A percentile compares a stretch with the other conserved stretches of the same genome.
phyloP scores from a whole-genome alignment of 1,140 invertebrate species.

The Rhynchophorus ferrugineus region DNA sequence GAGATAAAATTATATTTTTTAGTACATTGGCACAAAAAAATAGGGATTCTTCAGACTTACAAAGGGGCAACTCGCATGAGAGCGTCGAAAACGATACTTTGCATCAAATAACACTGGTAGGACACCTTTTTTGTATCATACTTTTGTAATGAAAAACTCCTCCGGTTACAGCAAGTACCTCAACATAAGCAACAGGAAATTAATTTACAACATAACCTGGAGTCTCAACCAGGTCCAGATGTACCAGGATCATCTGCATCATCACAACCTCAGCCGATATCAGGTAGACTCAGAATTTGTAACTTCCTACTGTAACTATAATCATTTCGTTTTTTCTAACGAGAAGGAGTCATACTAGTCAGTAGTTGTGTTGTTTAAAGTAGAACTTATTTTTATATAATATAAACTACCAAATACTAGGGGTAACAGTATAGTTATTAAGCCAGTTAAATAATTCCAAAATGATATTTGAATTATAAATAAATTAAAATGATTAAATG shows the following conservation, averaged over 20 bases:
- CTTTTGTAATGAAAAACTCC: neutral
- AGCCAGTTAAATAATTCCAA: no score
- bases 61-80: slow-evolving; percentile 35
- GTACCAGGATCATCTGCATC: slow-evolving; percentile 21
- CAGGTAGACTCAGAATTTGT: slow-evolving; percentile 15
- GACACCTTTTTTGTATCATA: no score
- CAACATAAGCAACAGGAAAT: slow-evolving; percentile 33
- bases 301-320: no score
- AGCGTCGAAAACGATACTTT: slow-evolving; percentile 31
- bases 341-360: no score
- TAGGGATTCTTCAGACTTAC: slow-evolving; percentile 30
- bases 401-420: no score
- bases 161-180: slow-evolving; percentile 34
- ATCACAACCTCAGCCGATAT: slow-evolving; percentile 12
- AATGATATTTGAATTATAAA: no score
- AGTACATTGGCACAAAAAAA: slow-evolving; percentile 30
- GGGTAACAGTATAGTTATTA: no score
- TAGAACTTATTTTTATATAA: no score
- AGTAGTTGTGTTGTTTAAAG: no score
- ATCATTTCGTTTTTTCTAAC: no score
- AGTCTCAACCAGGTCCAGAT: slow-evolving; percentile 23
- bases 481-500: no score
- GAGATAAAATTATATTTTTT: no score
- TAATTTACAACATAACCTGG: slow-evolving; percentile 13
- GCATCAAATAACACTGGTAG: slow-evolving; percentile 37